phyloP scores from a whole-genome alignment of 1,140 invertebrate species.

The Drosophila eugracilis region DNA sequence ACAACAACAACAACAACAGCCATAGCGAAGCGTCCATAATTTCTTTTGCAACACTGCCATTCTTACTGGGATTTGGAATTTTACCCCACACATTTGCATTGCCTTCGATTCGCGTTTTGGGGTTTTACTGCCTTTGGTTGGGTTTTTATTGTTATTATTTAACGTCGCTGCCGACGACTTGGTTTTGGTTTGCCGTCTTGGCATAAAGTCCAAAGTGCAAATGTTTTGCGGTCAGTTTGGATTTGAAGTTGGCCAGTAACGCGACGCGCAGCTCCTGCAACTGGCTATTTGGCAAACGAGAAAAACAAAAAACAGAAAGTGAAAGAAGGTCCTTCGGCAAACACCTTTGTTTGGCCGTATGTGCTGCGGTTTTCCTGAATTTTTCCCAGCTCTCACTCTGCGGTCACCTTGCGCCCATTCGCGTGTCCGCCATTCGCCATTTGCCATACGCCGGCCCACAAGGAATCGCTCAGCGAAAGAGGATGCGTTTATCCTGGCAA shows the following conservation, averaged over 20 bases:
- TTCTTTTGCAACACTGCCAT: conserved; percentile 72
- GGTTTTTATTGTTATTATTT: conserved; percentile 78
- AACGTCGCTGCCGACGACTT: conserved; percentile 62
- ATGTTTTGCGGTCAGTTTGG: conserved; percentile 82
- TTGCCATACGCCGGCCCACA: conserved; percentile 9
- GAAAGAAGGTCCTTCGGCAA: conserved; percentile 1
- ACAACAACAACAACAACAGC: conserved; percentile 40
- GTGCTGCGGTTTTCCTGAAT: conserved; percentile 26
- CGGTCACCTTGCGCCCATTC: conserved; percentile 27
- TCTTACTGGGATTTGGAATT: conserved; percentile 24
- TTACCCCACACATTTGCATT: conserved; percentile 12
- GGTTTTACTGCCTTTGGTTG: conserved; percentile 64
- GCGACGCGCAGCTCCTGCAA: conserved; percentile 63
- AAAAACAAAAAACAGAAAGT: too few relatives aligned
- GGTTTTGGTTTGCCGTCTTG: conserved; percentile 26
- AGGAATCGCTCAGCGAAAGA: conserved; percentile 15
- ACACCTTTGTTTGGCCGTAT: conserved; percentile 10
- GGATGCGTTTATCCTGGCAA: conserved; percentile 38
- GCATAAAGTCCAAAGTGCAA: conserved; percentile 79
- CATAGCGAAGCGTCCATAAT: conserved; percentile 71
- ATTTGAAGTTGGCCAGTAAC: conserved; percentile 74
- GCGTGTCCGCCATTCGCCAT: too few relatives aligned
- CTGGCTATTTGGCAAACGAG: too few relatives aligned
- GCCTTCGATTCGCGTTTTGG: conserved; percentile 59
- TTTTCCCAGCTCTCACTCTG: conserved; percentile 19